Base-by-base conservation (phyloP, 2,888 invertebrate genomes). In the Ormyrus nitidulus region DNA sequence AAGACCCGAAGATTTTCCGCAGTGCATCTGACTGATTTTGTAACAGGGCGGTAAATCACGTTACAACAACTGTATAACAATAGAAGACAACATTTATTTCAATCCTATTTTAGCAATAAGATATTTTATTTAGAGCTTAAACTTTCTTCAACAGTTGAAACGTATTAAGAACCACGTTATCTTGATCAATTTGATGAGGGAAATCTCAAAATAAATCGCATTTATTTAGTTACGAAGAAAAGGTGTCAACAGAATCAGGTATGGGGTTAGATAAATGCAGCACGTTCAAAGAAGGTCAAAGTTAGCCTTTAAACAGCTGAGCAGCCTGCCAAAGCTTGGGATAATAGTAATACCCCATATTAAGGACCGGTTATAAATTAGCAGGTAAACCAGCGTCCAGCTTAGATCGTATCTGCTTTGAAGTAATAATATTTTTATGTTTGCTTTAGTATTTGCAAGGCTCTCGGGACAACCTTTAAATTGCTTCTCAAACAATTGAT, bases 201-300 rank as follows among this genome's bases (percentile, higher is more conserved):
- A 66, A 79, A 62, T 69, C 69, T 64, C 11, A 62, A 54, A 70
- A 74, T 70, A 79, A 79, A 79, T 79, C 48, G 65, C 64, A 79
- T 79, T 75, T 74, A 79, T 75, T 79, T 80, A 68, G 61, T 59
- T 80, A 80, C 76, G 46, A 49, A 76, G 68, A 77, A 77, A 77
- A 73, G 77, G 80, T 77, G 80, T 80, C 72, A 77, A 72, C 72
- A 72, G 58, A 77, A 72, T 77, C 66, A 62, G n/a, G 66, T 10
- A 66, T n/a, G 13, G 54, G 54, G 58, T 19, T 19, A 51, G 70
- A 71, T 44, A 53, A 19, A 68, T 71, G 72, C 54, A 56, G 19
- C 54, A n/a, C n/a, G n/a, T 46, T 69, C 59, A 54, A 76, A 62
- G 77, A 78, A 81, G 81, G 77, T 81, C 77, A 81, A 81, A 81